phyloP scores from a whole-genome alignment of 2,113 vertebrate species.

The Butastur rufipennis region DNA sequence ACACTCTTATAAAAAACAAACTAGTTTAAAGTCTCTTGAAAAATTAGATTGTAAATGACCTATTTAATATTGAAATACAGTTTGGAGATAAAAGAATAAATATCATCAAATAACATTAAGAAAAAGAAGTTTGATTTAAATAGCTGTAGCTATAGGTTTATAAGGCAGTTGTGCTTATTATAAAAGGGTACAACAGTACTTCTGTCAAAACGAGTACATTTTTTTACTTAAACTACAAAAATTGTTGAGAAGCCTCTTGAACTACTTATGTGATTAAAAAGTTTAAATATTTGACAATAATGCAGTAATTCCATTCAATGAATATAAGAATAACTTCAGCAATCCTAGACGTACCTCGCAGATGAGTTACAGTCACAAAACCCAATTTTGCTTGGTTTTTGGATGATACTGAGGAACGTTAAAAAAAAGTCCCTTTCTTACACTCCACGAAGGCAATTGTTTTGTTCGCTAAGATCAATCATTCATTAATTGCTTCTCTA shows the following conservation, averaged over 20 bases:
- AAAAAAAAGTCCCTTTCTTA: neutral
- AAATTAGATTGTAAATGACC: neutral
- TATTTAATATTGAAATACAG: neutral
- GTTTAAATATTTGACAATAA: neutral
- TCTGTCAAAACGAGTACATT: neutral
- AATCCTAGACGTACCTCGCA: neutral
- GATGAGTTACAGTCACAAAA: neutral
- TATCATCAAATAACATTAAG: neutral
- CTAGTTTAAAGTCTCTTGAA: neutral
- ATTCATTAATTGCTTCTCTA: slow-evolving; percentile 60
- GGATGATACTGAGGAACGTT: neutral
- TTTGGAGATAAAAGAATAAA: neutral
- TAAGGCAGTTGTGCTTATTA: neutral
- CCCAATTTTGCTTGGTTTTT: neutral
- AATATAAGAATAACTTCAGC: neutral
- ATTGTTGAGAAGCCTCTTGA: neutral
- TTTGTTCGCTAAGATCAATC: slow-evolving; percentile 19
- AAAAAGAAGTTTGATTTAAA: neutral
- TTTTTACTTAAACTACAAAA: neutral
- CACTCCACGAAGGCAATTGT: neutral
- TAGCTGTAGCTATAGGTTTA: neutral
- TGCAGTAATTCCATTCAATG: neutral
- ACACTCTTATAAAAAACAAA: neutral
- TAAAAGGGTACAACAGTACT: neutral
- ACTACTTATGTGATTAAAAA: neutral